These are phyloP conservation scores for Parasteatoda lunata DNA, from an alignment of 2,888 invertebrate species.

Conservation along the genomic window DNA sequence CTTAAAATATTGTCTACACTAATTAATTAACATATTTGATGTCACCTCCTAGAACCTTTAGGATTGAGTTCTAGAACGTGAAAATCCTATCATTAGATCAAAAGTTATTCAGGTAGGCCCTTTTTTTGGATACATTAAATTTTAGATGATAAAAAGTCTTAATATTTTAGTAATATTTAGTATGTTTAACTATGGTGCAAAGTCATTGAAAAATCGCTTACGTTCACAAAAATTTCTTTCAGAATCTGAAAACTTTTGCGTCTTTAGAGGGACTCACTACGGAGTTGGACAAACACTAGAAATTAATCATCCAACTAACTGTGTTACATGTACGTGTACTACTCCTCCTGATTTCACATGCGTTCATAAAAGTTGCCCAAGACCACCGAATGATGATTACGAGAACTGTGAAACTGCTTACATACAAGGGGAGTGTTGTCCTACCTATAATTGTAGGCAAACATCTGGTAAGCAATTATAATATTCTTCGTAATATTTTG, in stretches of 20 bases:
- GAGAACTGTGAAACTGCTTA: constrained; percentile 38
- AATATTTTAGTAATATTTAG: too few species aligned
- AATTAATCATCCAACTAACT: constrained; percentile 50
- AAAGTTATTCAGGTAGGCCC: too few species aligned
- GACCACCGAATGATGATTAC: constrained; percentile 35
- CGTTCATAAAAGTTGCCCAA: constrained; percentile 54
- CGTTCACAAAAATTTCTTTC: background rate
- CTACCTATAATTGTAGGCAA: constrained; percentile 32
- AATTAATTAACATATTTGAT: too few species aligned
- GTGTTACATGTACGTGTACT: constrained; percentile 63
- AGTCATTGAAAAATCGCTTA: too few species aligned
- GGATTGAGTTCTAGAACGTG: too few species aligned
- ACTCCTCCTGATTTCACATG: constrained; percentile 68
- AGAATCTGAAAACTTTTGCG: constrained; percentile 35
- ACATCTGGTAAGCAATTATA: background rate
- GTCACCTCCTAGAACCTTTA: too few species aligned
- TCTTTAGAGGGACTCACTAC: constrained; percentile 29
- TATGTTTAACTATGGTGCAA: too few species aligned
- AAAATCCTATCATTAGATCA: too few species aligned
- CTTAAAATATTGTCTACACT: too few species aligned
- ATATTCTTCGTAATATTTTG: too few species aligned
- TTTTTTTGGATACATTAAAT: too few species aligned
- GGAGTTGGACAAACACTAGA: constrained; percentile 35
- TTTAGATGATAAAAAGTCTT: too few species aligned
- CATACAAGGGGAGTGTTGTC: constrained; percentile 35